Conservation (phyloP, 1,140 invertebrate genomes). For the Neoseiulus cucumeris region DNA sequence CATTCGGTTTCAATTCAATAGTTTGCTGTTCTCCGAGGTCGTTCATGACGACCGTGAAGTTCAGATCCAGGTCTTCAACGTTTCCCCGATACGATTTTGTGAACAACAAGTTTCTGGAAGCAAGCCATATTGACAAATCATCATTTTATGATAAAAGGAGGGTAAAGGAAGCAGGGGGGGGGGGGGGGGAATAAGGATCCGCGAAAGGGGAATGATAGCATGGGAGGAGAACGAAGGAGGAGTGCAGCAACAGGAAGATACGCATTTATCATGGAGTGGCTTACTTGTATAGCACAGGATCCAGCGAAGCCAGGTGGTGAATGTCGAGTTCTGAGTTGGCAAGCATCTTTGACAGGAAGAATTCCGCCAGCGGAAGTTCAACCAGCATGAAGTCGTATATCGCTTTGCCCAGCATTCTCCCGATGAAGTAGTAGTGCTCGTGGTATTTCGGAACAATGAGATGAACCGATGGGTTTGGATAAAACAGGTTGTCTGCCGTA, state of each 20-base stretch:
- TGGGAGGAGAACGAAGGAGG: not conserved
- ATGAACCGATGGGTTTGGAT: conserved; percentile 79
- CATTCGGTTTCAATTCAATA: conserved; percentile 64
- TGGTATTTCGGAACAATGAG: conserved; percentile 59
- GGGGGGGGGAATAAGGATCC: too few species aligned
- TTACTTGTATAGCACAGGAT: conserved; percentile 62
- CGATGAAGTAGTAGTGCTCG: conserved; percentile 87
- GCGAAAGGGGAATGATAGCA: not conserved
- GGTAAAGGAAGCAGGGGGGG: too few species aligned
- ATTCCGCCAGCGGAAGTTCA: conserved; percentile 77
- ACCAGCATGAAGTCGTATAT: conserved; percentile 85
- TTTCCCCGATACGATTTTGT: conserved; percentile 42
- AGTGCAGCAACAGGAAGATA: not conserved
- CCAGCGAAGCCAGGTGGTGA: conserved; percentile 75
- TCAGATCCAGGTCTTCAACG: conserved; percentile 41
- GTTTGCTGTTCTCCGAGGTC: conserved; percentile 66
- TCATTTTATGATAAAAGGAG: not conserved
- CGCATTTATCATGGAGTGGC: conserved; percentile 11
- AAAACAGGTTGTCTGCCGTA: conserved; percentile 76
- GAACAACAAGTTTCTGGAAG: conserved; percentile 52
- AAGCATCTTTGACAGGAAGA: conserved; percentile 70
- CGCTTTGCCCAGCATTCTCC: conserved; percentile 77
- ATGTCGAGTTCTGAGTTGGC: conserved; percentile 62
- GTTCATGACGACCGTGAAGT: conserved; percentile 75
- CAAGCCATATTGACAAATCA: not conserved